Evolutionary conservation across 1,140 invertebrate species (phyloP).

Genomic region (Diabrotica virgifera): DNA sequence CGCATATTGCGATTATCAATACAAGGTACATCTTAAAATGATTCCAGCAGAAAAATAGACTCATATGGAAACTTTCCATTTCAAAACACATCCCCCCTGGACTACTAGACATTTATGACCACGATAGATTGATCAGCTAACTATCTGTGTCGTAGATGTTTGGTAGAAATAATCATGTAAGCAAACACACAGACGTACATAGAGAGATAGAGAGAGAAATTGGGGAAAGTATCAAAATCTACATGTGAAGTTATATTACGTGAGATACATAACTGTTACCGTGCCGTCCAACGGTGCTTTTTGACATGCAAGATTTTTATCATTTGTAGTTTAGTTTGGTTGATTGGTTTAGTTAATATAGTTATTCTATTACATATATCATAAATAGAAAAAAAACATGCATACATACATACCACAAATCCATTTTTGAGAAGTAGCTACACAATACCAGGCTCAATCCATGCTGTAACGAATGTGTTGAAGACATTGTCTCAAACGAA

Average conservation of each 20-base stretch:
- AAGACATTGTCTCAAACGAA: not conserved
- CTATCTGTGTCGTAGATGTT: no score
- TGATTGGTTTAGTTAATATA: not conserved
- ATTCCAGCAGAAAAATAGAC: no score
- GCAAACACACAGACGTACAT: conserved; percentile 48
- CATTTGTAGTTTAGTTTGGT: not conserved
- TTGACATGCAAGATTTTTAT: conserved; percentile 16
- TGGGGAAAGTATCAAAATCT: conserved; percentile 37
- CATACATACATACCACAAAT: conserved; percentile 12
- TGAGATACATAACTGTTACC: conserved; percentile 30
- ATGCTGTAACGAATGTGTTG: conserved; percentile 8
- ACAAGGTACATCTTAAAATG: no score
- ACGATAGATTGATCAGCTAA: no score
- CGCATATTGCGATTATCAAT: no score
- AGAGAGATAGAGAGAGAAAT: conserved; percentile 44
- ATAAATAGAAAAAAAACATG: not conserved
- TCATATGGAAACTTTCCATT: no score
- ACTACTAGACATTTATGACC: no score
- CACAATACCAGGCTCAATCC: not conserved
- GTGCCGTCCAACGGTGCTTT: conserved; percentile 34
- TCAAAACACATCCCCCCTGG: no score
- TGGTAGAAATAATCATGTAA: not conserved
- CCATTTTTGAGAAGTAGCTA: not conserved
- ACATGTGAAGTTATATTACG: conserved; percentile 30
- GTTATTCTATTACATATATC: not conserved